These are phyloP conservation scores for Oscheius sp. DNA, from an alignment of 2,888 invertebrate species.

Conservation along the genomic window DNA sequence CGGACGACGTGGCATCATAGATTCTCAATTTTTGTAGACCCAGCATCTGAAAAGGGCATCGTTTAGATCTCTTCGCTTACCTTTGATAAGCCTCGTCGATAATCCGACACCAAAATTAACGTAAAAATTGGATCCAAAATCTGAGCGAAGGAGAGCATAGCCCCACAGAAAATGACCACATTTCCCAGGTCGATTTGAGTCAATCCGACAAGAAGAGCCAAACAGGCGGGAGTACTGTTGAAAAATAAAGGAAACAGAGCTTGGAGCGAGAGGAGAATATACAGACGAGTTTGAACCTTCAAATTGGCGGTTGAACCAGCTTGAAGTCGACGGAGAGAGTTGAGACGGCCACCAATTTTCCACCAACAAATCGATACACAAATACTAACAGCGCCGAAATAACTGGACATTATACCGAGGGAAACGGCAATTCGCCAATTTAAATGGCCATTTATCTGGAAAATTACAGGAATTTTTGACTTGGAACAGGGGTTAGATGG, in stretches of 20 bases:
- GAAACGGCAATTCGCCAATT: not conserved
- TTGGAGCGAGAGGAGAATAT: conserved; percentile 10
- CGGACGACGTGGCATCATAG: not conserved
- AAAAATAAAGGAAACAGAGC: conserved; percentile 15
- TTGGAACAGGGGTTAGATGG: no score
- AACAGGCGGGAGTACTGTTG: conserved; percentile 1
- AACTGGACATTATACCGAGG: not conserved
- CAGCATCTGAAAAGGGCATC: not conserved
- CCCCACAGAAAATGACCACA: not conserved
- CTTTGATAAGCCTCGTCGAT: not conserved
- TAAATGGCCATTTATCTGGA: not conserved
- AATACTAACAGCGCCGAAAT: not conserved
- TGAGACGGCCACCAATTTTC: not conserved
- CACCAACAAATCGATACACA: not conserved
- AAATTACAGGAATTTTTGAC: no score
- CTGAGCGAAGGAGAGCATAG: not conserved
- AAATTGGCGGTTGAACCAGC: not conserved
- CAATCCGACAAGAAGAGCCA: conserved; percentile 11
- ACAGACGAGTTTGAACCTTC: conserved; percentile 1
- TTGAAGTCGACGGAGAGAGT: not conserved
- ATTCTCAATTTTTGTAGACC: not conserved
- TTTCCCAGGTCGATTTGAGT: not conserved
- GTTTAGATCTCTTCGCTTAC: not conserved
- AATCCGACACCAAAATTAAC: not conserved
- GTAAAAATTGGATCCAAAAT: not conserved